A percentile compares a stretch with the other conserved stretches of the same genome.
Evolutionary conservation across 1,140 invertebrate genomes (phyloP).

Genomic region (Calosoma granatense): DNA sequence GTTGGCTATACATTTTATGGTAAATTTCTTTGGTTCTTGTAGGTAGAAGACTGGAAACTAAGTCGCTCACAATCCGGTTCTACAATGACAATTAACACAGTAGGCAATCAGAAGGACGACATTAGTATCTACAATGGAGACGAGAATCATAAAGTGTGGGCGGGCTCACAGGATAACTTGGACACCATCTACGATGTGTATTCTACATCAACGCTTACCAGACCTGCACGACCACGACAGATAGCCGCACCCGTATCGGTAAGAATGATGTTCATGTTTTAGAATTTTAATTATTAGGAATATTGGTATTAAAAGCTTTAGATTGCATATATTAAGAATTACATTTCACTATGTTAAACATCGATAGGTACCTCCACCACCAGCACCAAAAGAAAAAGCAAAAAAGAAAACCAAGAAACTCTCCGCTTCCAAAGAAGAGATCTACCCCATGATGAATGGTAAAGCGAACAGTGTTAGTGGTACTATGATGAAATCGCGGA

Average conservation of each 20-base stretch:
- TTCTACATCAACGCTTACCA: slow-evolving; percentile 57
- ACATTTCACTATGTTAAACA: too few relatives aligned
- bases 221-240: slow-evolving; percentile 69
- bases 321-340: too few relatives aligned
- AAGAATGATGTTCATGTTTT: too few relatives aligned
- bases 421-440: slow-evolving; percentile 38
- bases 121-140: slow-evolving; percentile 68
- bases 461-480: slow-evolving; percentile 33
- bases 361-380: slow-evolving; percentile 49
- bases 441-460: slow-evolving; percentile 33
- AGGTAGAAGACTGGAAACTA: slow-evolving; percentile 42
- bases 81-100: slow-evolving; percentile 45
- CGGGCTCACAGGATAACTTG: slow-evolving; percentile 61
- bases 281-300: too few relatives aligned
- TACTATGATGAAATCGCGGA: slow-evolving; percentile 31
- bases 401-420: slow-evolving; percentile 37
- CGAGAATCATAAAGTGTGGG: slow-evolving; percentile 91
- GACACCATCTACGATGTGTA: slow-evolving; percentile 64
- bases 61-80: slow-evolving; percentile 40
- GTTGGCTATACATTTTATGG: too few relatives aligned
- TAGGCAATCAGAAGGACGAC: slow-evolving; percentile 34
- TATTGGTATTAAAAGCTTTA: too few relatives aligned
- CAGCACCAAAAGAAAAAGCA: slow-evolving; percentile 50
- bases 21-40: not conserved
- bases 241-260: slow-evolving; percentile 64